Evolutionary conservation across 2,797 vertebrate species (phyloP).

Genomic region (Peromyscus aztecus): DNA sequence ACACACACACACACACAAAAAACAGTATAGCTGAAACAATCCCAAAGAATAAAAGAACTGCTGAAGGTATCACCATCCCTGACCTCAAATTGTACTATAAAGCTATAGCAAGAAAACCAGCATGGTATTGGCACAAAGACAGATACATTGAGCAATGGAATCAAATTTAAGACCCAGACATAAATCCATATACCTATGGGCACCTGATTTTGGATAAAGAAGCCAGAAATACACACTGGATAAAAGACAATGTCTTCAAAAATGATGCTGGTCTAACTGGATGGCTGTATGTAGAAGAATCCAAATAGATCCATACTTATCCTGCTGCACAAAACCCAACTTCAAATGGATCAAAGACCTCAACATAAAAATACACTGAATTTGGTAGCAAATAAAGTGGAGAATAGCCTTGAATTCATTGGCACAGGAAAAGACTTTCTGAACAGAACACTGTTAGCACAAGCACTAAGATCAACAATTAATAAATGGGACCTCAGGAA

Average conservation of each 20-base stretch:
- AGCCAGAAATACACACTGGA: background rate
- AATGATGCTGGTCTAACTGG: too few species aligned
- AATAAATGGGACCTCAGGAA: background rate
- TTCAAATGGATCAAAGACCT: background rate
- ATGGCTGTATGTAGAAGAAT: background rate
- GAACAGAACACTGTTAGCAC: background rate
- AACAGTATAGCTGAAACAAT: background rate
- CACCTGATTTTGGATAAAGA: background rate
- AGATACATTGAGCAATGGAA: background rate
- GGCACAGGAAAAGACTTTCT: background rate
- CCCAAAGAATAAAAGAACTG: background rate
- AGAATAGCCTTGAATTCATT: background rate
- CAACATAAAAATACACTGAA: background rate
- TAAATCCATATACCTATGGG: background rate
- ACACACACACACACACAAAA: background rate
- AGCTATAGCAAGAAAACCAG: background rate
- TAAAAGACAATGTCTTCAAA: background rate
- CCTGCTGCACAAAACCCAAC: background rate
- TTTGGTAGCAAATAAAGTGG: background rate
- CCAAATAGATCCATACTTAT: background rate
- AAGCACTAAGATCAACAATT: background rate
- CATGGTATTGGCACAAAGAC: background rate
- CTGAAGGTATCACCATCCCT: background rate
- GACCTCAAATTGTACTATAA: background rate
- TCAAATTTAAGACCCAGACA: background rate